Base-by-base conservation (phyloP, 2,888 invertebrate species). In the Cerceris rybyensis region DNA sequence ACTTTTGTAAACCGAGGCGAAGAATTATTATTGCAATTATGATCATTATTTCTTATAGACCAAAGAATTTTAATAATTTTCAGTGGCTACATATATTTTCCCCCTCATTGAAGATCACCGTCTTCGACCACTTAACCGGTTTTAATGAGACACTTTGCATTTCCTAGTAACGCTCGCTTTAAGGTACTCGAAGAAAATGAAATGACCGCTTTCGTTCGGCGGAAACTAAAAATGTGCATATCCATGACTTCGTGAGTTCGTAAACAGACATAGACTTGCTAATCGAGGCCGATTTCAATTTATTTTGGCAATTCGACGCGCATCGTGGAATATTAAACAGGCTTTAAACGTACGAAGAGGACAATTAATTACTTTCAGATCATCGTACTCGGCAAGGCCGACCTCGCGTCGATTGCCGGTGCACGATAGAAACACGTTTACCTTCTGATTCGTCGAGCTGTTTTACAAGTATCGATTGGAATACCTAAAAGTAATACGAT, bases 301-400 rank as follows among this genome's bases (percentile, higher is more conserved):
- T 59, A 60, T 73, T 76, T 64, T n/a, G 52, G 58, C 60, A 28
- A 28, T 13, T 54, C 39, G 16, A 49, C 46, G 17, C 42, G 41
- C 14, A 13, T 39, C 46, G 46, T 42, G 17, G 76, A 73, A 73
- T 73, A 69, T 46, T 50, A 65, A 73, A 49, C 60, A 42, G 60
- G 17, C 57, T 61, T 70, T 70, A 28, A 28, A 28, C 28, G 28
- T 58, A 42, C 64, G 58, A 43, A 39, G 42, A 70, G 52, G 61
- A 61, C 67, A 49, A 78, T 78, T 75, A 77, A 79, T 79, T 79
- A 70, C 66, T 78, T 67, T 70, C 78, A 52, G 79, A 73, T 73
- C 71, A 50, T 73, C 73, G 79, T 73, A 64, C 78, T 28, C 63
- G 49, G 58, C 73, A 78, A 79, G 78, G 78, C 73, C 78, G 71